Percentiles rank a stretch among this genome's conserved stretches.
Conservation (phyloP, 2,888 invertebrate species). For the Hecatera dysodea region DNA sequence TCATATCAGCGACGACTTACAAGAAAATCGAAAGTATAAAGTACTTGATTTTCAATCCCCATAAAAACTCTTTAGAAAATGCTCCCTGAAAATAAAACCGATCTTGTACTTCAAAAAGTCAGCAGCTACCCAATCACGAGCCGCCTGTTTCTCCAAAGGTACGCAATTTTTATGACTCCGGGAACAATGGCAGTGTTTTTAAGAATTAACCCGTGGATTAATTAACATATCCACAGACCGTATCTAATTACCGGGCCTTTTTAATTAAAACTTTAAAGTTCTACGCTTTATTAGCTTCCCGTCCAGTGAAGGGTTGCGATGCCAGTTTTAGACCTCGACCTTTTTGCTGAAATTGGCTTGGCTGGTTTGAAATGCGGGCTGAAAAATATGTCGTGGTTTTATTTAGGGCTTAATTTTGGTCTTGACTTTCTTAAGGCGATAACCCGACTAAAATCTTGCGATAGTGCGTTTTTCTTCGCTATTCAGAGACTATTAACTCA, state of each 20-base stretch:
- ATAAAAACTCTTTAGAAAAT: too few species aligned
- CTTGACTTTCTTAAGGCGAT: background rate
- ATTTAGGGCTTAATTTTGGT: constrained; percentile 12
- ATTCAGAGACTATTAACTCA: too few species aligned
- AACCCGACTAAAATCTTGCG: too few species aligned
- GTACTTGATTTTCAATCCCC: too few species aligned
- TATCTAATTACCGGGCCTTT: constrained; percentile 88
- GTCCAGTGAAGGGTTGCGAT: constrained; percentile 62
- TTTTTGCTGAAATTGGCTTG: constrained; percentile 57
- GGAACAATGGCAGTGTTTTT: constrained; percentile 88
- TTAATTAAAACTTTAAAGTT: constrained; percentile 88
- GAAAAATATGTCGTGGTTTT: constrained; percentile 41
- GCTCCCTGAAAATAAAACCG: background rate
- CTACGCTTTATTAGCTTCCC: constrained; percentile 85
- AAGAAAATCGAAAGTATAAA: too few species aligned
- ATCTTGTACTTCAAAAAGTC: constrained; percentile 16
- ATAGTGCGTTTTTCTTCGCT: too few species aligned
- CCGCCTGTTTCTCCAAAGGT: constrained; percentile 65
- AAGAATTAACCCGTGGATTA: constrained; percentile 88
- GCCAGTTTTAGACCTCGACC: constrained; percentile 53
- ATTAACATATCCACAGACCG: constrained; percentile 88
- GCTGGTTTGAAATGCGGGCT: constrained; percentile 40
- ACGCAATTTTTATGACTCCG: constrained; percentile 81
- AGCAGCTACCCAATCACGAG: constrained; percentile 36
- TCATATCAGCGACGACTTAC: too few species aligned